Evolutionary conservation across 2,113 vertebrate genomes (phyloP), one percentile per base, ranked within the genome.

Genomic region (Notarius quadriscutis): DNA sequence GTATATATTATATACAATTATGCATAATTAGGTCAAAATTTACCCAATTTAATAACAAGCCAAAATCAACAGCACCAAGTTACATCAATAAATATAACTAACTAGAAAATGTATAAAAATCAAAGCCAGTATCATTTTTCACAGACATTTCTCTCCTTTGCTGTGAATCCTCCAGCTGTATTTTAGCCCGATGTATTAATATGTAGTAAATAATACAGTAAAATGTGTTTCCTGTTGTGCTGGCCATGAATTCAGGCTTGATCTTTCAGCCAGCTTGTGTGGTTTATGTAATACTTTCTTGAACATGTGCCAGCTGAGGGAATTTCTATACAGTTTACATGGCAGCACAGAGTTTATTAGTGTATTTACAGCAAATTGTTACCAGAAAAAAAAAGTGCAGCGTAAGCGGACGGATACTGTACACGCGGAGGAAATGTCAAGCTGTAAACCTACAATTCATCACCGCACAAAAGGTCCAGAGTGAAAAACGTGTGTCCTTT

Each of bases 191-290:
- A 58, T 17, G 30, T 57, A 22, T 58, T 8, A 57, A 57, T 58
- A 80, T 34, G 53, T 27, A 80, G 78, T 58, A 57, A 80, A 80
- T 80, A 58, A 80, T 58, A 18, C n/a, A 80, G 78, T 55, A 55
- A 78, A 78, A 78, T 78, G 51, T 78, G 75, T 78, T 78, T 78
- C 75, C 75, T 78, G 75, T 78, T 78, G 75, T 80, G 78, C 53
- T 30, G 53, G 14, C 53, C 53, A 78, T 80, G 27, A 80, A 80
- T 57, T 30, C 10, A 18, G 53, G n/a, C 78, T 80, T 18, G 55
- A 80, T 80, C 78, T 20, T 80, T 58, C 78, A 80, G n/a, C 55
- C 78, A 80, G 78, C 78, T 22, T 81, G 60, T 12, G 79, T 81
- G 57, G 79, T 81, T 81, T 60, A 81, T 81, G 79, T 41, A 81